A percentile compares a stretch with the other conserved stretches of the same genome.
Conservation (phyloP, 2,888 invertebrate genomes). For the Eledone cirrhosa region DNA sequence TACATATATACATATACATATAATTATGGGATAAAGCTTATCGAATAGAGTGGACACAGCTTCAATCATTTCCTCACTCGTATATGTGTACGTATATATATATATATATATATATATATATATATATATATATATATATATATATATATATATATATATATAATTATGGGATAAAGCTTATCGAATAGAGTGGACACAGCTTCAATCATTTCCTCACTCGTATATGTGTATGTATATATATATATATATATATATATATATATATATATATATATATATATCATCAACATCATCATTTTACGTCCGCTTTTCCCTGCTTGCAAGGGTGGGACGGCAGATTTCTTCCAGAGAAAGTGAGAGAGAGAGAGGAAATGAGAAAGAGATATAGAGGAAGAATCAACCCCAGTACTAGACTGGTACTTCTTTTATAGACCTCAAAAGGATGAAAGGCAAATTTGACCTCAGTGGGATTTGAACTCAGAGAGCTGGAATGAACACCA, state of each 20-base stretch:
- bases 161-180: too few relatives aligned
- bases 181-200: not conserved
- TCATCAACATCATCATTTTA: too few relatives aligned
- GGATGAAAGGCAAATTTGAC: not conserved
- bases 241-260: not conserved
- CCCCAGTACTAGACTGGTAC: not conserved
- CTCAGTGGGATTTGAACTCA: too few relatives aligned
- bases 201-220: not conserved
- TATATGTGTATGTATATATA: not conserved
- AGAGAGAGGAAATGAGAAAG: not conserved
- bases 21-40: too few relatives aligned
- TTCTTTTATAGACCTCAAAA: not conserved
- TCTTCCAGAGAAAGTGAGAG: too few relatives aligned
- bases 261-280: too few relatives aligned
- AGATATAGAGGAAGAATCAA: not conserved
- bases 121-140: constrained; percentile 9
- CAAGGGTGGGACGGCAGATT: too few relatives aligned
- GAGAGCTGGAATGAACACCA: too few relatives aligned
- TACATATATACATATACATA: too few relatives aligned
- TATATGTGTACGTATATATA: too few relatives aligned
- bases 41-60: not conserved
- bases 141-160: not conserved
- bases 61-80: not conserved
- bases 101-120: not conserved
- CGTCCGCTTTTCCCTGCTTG: too few relatives aligned